Conservation (phyloP, 1,140 invertebrate species). For the Neuroterus valhalla region DNA sequence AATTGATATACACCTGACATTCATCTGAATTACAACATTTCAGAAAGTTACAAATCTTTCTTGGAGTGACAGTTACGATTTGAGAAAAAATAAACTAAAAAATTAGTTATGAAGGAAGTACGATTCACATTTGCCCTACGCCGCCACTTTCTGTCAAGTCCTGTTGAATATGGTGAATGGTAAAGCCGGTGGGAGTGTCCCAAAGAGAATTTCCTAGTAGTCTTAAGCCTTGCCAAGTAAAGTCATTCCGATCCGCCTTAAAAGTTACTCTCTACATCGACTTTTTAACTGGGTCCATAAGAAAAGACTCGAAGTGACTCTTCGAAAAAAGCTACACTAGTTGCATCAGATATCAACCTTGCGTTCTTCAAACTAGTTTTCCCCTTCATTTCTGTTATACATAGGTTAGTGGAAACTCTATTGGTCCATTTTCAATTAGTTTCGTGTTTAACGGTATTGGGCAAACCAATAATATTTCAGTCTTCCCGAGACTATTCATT, state of each 20-base stretch:
- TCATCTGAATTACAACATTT: too few relatives aligned
- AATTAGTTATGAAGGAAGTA: neutral
- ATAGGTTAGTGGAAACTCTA: too few relatives aligned
- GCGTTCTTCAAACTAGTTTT: neutral
- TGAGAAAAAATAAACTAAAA: neutral
- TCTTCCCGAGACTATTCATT: too few relatives aligned
- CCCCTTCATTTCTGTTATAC: neutral
- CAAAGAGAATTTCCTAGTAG: constrained; percentile 73
- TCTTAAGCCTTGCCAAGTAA: constrained; percentile 63
- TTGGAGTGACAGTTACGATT: too few relatives aligned
- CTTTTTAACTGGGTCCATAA: constrained; percentile 55
- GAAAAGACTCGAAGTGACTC: constrained; percentile 62
- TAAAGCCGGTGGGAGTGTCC: constrained; percentile 66
- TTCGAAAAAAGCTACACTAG: constrained; percentile 56
- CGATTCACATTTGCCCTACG: neutral
- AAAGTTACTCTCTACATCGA: constrained; percentile 60
- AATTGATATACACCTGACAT: too few relatives aligned
- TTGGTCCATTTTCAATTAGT: too few relatives aligned
- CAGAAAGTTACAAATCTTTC: too few relatives aligned
- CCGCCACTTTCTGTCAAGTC: constrained; percentile 38
- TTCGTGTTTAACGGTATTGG: too few relatives aligned
- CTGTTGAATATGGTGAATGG: constrained; percentile 53
- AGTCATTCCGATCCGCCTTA: constrained; percentile 69
- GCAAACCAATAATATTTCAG: too few relatives aligned
- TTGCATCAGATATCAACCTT: constrained; percentile 53